A percentile compares a stretch with the other conserved stretches of the same genome.
phyloP scores from a whole-genome alignment of 2,888 invertebrate genomes.

The Erynnis tages region DNA sequence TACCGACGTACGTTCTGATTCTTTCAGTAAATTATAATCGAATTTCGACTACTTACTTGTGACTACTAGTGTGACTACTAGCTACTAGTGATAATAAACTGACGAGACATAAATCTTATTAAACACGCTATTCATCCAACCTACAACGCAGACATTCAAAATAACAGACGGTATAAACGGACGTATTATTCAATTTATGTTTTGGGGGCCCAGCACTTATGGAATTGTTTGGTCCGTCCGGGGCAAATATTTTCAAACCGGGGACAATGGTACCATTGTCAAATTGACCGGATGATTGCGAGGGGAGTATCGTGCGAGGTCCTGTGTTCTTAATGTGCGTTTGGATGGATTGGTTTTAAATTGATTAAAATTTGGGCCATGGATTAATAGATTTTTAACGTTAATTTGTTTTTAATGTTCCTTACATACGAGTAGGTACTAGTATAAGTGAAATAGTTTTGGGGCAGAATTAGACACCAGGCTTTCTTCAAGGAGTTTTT shows the following conservation, averaged over 20 bases:
- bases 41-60: too few relatives aligned
- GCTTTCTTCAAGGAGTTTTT: too few relatives aligned
- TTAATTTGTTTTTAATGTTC: background rate
- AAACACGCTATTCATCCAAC: constrained; percentile 2
- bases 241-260: constrained; percentile 76
- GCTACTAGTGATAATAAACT: too few relatives aligned
- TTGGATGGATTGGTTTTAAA: constrained; percentile 19
- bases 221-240: constrained; percentile 66
- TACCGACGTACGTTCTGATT: too few relatives aligned
- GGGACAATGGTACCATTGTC: constrained; percentile 61
- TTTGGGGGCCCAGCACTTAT: constrained; percentile 64
- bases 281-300: constrained; percentile 76
- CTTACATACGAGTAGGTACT: too few relatives aligned
- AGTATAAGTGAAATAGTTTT: too few relatives aligned
- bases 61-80: too few relatives aligned
- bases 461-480: too few relatives aligned
- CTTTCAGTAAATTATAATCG: too few relatives aligned
- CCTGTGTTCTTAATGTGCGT: constrained; percentile 11
- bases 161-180: constrained; percentile 51
- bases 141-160: constrained; percentile 34
- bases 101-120: too few relatives aligned
- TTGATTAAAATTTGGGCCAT: constrained; percentile 16
- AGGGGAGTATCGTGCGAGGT: constrained; percentile 39
- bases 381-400: background rate
- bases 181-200: constrained; percentile 73